Evolutionary conservation across 2,113 vertebrate species (phyloP), one percentile per base, ranked within the genome.

Genomic region (Alligator mississippiensis): DNA sequence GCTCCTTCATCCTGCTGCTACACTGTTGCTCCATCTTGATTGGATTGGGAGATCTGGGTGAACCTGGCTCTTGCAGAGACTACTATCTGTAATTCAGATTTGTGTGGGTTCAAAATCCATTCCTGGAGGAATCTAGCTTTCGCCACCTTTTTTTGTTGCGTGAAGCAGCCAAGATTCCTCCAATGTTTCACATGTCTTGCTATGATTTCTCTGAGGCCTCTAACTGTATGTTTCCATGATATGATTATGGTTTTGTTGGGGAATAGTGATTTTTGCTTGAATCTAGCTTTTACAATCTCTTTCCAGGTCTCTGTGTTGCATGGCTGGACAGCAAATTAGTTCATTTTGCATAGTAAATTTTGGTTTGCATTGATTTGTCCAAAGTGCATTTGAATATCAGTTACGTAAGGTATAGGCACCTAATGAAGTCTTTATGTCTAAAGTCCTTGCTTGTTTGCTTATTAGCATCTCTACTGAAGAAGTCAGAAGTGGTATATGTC

Each of bases 31-130:
- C 27, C 59, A 89, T 84, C 89, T 88, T 87, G 60, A 62, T 47
- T 90, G 83, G 84, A 77, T 90, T 90, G 88, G 34, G 16, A 77
- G 90, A 66, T 87, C 81, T 82, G 24, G 72, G 55, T 27, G 84
- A 59, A 88, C 61, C 21, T 86, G 89, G 86, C 82, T 61, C 60
- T 21, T 88, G 5, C 2, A 0, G 57, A 25, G 3, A 72, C 11
- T 75, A 77, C 27, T 86, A 86, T 88, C 92, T 90, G 74, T 86
- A 72, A 1, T 64, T 57, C 59, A 34, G 24, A 1, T 3, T 24
- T 76, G 90, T 30, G n/a, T 55, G 68, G 58, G 19, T 4, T 12
- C 15, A 75, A 84, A 57, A 89, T 70, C 64, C 74, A 5, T 80
- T 93, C 66, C 47, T 84, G 86, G 11, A 87, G 57, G 74, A 85